A percentile compares a stretch with the other conserved stretches of the same genome.
phyloP scores from a whole-genome alignment of 2,113 vertebrate species.

The Lontra canadensis region DNA sequence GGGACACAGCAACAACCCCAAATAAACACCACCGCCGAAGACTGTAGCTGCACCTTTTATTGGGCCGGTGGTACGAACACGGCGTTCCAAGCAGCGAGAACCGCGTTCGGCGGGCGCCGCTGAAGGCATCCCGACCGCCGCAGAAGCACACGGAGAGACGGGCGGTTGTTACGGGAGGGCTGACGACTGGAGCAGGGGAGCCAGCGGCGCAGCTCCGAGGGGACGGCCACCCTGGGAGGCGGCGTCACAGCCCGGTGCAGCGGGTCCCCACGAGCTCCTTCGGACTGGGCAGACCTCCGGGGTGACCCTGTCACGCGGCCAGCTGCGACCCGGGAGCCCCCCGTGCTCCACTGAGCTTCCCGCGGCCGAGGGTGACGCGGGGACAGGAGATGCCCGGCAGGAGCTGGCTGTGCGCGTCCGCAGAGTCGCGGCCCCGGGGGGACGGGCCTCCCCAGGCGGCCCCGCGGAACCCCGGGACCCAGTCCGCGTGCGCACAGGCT shows the following conservation, averaged over 20 bases:
- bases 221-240: background rate
- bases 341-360: constrained; percentile 34
- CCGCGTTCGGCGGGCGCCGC: constrained; percentile 10
- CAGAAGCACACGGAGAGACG: constrained; percentile 37
- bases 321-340: constrained; percentile 51
- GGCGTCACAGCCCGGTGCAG: background rate
- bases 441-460: background rate
- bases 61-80: constrained; percentile 64
- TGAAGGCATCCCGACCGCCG: constrained; percentile 25
- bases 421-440: background rate
- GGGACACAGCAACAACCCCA: background rate
- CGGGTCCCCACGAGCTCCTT: constrained; percentile 57
- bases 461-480: constrained; percentile 33
- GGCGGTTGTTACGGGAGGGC: constrained; percentile 45
- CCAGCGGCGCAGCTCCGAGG: constrained; percentile 48
- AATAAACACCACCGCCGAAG: background rate
- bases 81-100: constrained; percentile 42
- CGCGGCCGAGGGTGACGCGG: constrained; percentile 3
- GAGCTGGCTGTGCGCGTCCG: constrained; percentile 10
- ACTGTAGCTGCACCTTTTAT: constrained; percentile 59
- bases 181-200: constrained; percentile 22
- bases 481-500: background rate
- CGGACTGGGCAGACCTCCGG: constrained; percentile 62
- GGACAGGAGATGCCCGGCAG: constrained; percentile 17
- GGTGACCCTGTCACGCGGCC: constrained; percentile 50